Percentiles rank a stretch among this genome's conserved stretches.
Conservation (phyloP, 2,797 vertebrate species). For the Mastacembelus armatus region DNA sequence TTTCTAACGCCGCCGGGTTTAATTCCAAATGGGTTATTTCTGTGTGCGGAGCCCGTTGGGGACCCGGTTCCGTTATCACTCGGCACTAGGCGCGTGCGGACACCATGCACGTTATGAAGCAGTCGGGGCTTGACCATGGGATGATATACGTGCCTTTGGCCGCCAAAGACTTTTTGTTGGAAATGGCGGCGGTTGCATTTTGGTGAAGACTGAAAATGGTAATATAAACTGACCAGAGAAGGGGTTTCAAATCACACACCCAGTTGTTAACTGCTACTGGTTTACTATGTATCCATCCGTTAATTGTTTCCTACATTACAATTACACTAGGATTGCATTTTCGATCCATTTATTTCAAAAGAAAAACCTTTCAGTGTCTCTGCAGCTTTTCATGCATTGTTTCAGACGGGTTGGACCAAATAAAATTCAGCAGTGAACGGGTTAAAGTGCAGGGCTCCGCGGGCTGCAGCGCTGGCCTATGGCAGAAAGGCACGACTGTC, state of each 20-base stretch:
- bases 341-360: neutral
- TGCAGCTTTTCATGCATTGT: constrained; percentile 31
- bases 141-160: no score
- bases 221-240: neutral
- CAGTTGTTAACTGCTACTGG: neutral
- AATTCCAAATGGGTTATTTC: constrained; percentile 56
- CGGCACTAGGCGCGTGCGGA: constrained; percentile 33
- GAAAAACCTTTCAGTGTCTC: neutral
- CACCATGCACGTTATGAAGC: constrained; percentile 17
- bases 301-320: neutral
- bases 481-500: constrained; percentile 76
- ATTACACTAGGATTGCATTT: neutral
- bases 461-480: constrained; percentile 83
- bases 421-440: constrained; percentile 82
- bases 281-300: neutral
- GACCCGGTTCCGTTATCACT: constrained; percentile 62
- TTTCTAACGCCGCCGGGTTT: constrained; percentile 49
- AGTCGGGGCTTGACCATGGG: neutral
- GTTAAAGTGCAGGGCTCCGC: constrained; percentile 78
- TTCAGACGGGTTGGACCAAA: constrained; percentile 49
- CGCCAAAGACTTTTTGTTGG: no score
- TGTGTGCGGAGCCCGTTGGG: constrained; percentile 46
- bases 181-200: neutral
- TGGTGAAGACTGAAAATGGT: neutral
- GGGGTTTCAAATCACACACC: neutral